Evolutionary conservation across 2,888 invertebrate genomes (phyloP).

Genomic region (Pocota personata): DNA sequence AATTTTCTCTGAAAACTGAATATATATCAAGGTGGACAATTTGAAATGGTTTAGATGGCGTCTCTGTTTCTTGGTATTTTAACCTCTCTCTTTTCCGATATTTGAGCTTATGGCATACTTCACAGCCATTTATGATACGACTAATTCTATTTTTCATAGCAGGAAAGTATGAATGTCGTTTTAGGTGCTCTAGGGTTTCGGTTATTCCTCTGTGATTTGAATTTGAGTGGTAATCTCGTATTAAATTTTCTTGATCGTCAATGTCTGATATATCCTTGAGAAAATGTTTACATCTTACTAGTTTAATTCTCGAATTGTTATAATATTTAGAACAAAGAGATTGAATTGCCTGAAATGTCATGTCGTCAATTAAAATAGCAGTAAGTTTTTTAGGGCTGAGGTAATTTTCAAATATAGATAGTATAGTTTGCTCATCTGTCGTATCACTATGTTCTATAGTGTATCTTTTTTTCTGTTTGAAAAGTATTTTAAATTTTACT

Average conservation of each 20-base stretch:
- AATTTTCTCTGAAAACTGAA: slow-evolving; percentile 12
- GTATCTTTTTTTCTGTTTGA: slow-evolving; percentile 14
- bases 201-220: slow-evolving; percentile 43
- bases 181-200: not conserved
- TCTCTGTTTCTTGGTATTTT: slow-evolving; percentile 53
- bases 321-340: slow-evolving; percentile 30
- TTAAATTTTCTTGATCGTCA: slow-evolving; percentile 40
- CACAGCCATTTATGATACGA: slow-evolving; percentile 41
- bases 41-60: slow-evolving; percentile 44
- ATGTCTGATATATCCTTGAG: slow-evolving; percentile 16
- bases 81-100: slow-evolving; percentile 52
- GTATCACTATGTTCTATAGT: not conserved
- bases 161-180: not conserved
- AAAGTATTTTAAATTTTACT: not conserved
- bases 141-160: slow-evolving; percentile 44
- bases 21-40: slow-evolving; percentile 45
- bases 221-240: slow-evolving; percentile 28
- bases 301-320: slow-evolving; percentile 21
- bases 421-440: not conserved
- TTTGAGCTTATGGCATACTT: slow-evolving; percentile 50
- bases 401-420: slow-evolving; percentile 5
- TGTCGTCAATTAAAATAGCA: slow-evolving; percentile 24
- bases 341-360: slow-evolving; percentile 41
- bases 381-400: slow-evolving; percentile 33
- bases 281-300: slow-evolving; percentile 24